phyloP scores from a whole-genome alignment of 2,888 invertebrate species.

The Globia sparganii region DNA sequence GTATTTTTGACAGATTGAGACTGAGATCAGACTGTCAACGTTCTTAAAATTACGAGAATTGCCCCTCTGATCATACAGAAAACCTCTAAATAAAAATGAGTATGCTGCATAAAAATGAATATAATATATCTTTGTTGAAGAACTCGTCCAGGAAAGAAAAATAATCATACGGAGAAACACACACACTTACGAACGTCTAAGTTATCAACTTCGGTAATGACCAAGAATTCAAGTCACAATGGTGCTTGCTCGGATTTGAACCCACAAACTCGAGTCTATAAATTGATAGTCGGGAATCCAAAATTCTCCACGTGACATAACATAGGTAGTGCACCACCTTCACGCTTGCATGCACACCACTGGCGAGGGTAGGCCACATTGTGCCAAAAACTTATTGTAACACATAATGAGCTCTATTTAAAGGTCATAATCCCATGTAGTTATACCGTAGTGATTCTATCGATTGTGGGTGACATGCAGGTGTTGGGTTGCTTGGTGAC shows the following conservation, averaged over 20 bases:
- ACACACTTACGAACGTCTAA: no score
- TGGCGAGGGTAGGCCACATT: conserved; percentile 64
- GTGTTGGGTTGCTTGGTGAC: conserved; percentile 70
- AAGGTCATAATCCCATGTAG: conserved; percentile 52
- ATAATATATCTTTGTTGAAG: background rate
- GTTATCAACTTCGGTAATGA: no score
- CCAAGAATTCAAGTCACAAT: background rate
- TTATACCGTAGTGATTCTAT: conserved; percentile 69
- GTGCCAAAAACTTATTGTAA: conserved; percentile 47
- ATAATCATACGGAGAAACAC: no score
- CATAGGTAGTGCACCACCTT: conserved; percentile 65
- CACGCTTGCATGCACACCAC: conserved; percentile 70
- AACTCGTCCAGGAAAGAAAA: background rate
- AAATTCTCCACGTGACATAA: conserved; percentile 18
- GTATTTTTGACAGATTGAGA: no score
- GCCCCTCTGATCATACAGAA: background rate
- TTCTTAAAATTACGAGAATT: background rate
- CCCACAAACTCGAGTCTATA: background rate
- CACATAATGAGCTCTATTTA: background rate
- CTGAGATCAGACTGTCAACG: no score
- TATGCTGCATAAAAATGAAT: background rate
- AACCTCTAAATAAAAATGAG: background rate
- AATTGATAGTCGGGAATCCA: background rate
- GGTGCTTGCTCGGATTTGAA: background rate
- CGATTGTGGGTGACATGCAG: conserved; percentile 69